Evolutionary conservation across 1,140 invertebrate species (phyloP), one percentile per base, ranked within the genome.

Genomic region (Papilio aristodemus): DNA sequence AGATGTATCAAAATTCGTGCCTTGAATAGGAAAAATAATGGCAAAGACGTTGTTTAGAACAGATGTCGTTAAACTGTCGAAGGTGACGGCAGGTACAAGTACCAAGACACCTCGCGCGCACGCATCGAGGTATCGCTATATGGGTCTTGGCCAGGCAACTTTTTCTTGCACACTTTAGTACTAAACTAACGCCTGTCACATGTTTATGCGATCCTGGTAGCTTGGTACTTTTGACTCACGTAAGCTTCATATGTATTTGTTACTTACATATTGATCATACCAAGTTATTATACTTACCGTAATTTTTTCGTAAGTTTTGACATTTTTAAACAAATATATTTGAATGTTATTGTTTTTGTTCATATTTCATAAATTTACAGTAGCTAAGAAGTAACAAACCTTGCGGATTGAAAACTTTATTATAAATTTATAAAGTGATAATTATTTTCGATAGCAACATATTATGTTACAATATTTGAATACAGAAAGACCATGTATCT

Each of bases 111-210:
- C 71, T 77, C 71, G 76, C 76, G 74, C 83, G 76, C 78, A 71
- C 70, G 82, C 80, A 81, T 81, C 76, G 75, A 74, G 71, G 73
- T 68, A 64, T 71, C 58, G 80, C 81, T 88, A 90, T 88, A 90
- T 90, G 85, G 88, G 88, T 90, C 88, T 90, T 90, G 88, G 88
- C 85, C 88, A 87, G 83, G 80, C 88, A 89, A 90, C 87, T 90
- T 90, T 90, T 90, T 90, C 88, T 90, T 81, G 77, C 78, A 73
- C 74, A 76, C 75, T 78, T 77, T 83, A 85, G 84, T 80, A 81
- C 84, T 82, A 82, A 81, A 81, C 75, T 74, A 79, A 78, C 77
- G 78, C 80, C 79, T 85, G 83, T 86, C 84, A 86, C 77, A 84
- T 83, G 80, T 74, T 81, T 81, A 84, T 85, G 79, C 37, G 74